phyloP scores from a whole-genome alignment of 2,888 invertebrate species.

The Itoplectis maculator region DNA sequence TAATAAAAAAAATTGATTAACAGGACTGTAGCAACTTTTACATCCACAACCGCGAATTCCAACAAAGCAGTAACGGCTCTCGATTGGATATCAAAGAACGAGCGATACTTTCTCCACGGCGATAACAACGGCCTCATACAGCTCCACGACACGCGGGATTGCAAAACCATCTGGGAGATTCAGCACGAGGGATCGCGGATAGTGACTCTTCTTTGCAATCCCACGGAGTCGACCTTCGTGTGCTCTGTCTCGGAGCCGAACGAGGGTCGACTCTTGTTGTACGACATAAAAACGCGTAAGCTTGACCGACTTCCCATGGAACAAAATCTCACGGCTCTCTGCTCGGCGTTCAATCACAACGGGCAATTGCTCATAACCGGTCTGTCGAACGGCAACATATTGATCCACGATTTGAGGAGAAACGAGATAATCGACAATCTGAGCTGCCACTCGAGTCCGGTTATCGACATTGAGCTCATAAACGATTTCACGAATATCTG shows the following conservation, averaged over 20 bases:
- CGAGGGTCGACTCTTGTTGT: slow-evolving; percentile 86
- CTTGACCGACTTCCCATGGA: slow-evolving; percentile 84
- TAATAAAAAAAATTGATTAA: too few relatives aligned
- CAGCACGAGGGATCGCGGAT: slow-evolving; percentile 84
- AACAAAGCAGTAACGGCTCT: slow-evolving; percentile 85
- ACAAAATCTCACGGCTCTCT: slow-evolving; percentile 84
- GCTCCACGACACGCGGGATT: slow-evolving; percentile 87
- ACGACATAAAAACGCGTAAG: slow-evolving; percentile 87
- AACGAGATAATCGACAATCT: slow-evolving; percentile 86
- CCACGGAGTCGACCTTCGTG: slow-evolving; percentile 85
- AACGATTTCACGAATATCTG: slow-evolving; percentile 87
- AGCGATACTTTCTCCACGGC: slow-evolving; percentile 87
- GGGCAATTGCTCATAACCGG: slow-evolving; percentile 87
- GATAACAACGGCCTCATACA: slow-evolving; percentile 86
- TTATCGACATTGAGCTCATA: slow-evolving; percentile 86
- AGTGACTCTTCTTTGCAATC: slow-evolving; percentile 85
- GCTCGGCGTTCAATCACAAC: slow-evolving; percentile 87
- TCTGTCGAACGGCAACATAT: slow-evolving; percentile 86
- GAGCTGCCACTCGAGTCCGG: slow-evolving; percentile 86
- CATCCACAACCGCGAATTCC: slow-evolving; percentile 85
- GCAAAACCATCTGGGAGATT: slow-evolving; percentile 86
- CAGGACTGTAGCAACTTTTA: slow-evolving; percentile 86
- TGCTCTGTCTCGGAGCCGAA: slow-evolving; percentile 83
- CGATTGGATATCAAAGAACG: slow-evolving; percentile 87
- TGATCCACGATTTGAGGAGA: slow-evolving; percentile 86